Conservation (phyloP, 1,140 invertebrate genomes). For the Aricia agestis region DNA sequence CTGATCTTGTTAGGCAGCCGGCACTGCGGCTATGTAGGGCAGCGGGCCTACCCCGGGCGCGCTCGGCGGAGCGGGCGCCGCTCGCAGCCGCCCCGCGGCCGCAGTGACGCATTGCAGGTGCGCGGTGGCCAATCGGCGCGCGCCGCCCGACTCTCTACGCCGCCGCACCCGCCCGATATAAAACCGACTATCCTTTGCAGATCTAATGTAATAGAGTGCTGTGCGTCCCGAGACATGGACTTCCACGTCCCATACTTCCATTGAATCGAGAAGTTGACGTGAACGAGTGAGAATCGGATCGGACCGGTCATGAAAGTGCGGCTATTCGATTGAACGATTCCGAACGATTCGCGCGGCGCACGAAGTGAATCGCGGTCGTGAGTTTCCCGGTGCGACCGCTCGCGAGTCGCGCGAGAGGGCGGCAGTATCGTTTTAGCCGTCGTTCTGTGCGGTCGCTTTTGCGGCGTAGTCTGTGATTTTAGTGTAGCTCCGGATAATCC, state of each 20-base stretch:
- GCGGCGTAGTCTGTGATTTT: slow-evolving; percentile 75
- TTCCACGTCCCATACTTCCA: slow-evolving; percentile 57
- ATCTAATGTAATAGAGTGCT: slow-evolving; percentile 69
- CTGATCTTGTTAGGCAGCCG: slow-evolving; percentile 39
- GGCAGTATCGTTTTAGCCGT: slow-evolving; percentile 76
- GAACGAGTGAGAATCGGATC: slow-evolving; percentile 49
- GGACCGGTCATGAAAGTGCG: slow-evolving; percentile 62
- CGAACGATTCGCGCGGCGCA: slow-evolving; percentile 66
- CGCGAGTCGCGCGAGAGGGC: slow-evolving; percentile 75
- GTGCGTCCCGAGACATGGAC: slow-evolving; percentile 73
- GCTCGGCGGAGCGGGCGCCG: slow-evolving; percentile 29
- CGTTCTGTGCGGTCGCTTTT: slow-evolving; percentile 74
- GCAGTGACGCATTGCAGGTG: slow-evolving; percentile 89
- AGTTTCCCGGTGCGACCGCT: slow-evolving; percentile 69
- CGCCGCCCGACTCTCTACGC: slow-evolving; percentile 79
- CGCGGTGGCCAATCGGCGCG: slow-evolving; percentile 82
- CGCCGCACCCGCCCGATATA: slow-evolving; percentile 73
- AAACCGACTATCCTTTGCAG: slow-evolving; percentile 74
- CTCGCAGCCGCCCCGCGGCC: slow-evolving; percentile 47
- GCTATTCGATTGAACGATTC: slow-evolving; percentile 65
- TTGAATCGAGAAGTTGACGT: slow-evolving; percentile 48
- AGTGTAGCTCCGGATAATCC: slow-evolving; percentile 77
- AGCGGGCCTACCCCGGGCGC: slow-evolving; percentile 26
- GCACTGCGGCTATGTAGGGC: slow-evolving; percentile 33
- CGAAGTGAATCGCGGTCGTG: slow-evolving; percentile 62